Percentiles rank a stretch among this genome's conserved stretches.
phyloP scores from a whole-genome alignment of 2,113 vertebrate genomes.

The Pluvianellus socialis region DNA sequence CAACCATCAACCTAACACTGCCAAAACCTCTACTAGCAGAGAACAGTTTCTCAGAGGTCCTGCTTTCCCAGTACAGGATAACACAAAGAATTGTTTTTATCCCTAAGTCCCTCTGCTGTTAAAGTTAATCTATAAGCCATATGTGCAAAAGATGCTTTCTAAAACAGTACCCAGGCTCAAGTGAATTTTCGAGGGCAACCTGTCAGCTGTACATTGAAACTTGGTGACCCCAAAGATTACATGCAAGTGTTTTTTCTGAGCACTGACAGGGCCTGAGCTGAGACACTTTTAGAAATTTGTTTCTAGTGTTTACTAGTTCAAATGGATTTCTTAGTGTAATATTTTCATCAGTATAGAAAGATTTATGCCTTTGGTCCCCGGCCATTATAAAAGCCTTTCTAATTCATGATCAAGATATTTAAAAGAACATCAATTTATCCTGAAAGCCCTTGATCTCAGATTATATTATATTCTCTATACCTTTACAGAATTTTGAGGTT shows the following conservation, averaged over 20 bases:
- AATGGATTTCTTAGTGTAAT: neutral
- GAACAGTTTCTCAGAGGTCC: neutral
- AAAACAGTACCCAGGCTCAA: neutral
- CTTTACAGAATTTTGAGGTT: slow-evolving; percentile 49
- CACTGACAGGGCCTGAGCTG: neutral
- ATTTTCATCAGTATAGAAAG: slow-evolving; percentile 6
- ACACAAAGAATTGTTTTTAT: neutral
- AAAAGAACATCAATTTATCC: neutral
- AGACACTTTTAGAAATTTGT: neutral
- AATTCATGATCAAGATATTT: slow-evolving; percentile 12
- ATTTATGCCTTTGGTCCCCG: neutral
- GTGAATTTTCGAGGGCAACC: neutral
- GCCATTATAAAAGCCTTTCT: slow-evolving; percentile 21
- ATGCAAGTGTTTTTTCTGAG: neutral
- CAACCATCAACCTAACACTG: too few relatives aligned
- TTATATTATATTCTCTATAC: slow-evolving; percentile 16
- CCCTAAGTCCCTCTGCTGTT: neutral
- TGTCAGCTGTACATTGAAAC: neutral
- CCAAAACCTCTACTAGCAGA: neutral
- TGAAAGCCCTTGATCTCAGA: slow-evolving; percentile 49
- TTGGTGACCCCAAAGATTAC: neutral
- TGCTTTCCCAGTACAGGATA: neutral
- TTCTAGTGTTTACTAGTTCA: neutral
- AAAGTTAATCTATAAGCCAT: neutral
- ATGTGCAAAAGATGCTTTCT: neutral